phyloP scores from a whole-genome alignment of 2,113 vertebrate genomes.

The Xenotilapia flavipinnis region DNA sequence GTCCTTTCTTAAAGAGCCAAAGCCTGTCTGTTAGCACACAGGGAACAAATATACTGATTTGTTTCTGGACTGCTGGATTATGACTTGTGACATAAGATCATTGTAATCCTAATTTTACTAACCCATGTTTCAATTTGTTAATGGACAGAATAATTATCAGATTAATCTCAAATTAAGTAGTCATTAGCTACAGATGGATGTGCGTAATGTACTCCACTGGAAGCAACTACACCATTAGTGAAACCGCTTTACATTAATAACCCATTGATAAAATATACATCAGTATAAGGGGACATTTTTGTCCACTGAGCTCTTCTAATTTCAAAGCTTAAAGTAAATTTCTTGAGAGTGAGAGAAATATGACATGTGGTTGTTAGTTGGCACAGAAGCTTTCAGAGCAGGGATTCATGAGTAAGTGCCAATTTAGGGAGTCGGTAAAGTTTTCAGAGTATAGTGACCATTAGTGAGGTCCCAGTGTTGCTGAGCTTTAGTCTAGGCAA shows the following conservation, averaged over 20 bases:
- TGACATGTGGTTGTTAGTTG: neutral
- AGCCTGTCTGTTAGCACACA: neutral
- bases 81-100: neutral
- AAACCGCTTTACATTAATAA: rapidly evolving
- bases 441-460: neutral
- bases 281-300: neutral
- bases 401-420: neutral
- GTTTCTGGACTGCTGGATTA: neutral
- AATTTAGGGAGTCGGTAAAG: neutral
- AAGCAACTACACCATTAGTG: neutral
- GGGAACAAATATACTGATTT: neutral
- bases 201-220: neutral
- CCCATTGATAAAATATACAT: neutral
- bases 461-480: neutral
- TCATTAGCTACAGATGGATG: neutral
- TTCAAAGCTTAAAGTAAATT: neutral
- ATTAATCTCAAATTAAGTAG: neutral
- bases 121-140: neutral
- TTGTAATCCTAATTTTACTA: neutral
- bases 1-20: neutral
- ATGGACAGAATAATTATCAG: neutral
- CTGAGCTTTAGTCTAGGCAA: neutral
- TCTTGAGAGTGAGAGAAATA: neutral
- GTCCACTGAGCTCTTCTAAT: neutral
- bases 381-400: neutral